Conservation (phyloP, 2,797 vertebrate genomes). For the Phoxinus dragarum region DNA sequence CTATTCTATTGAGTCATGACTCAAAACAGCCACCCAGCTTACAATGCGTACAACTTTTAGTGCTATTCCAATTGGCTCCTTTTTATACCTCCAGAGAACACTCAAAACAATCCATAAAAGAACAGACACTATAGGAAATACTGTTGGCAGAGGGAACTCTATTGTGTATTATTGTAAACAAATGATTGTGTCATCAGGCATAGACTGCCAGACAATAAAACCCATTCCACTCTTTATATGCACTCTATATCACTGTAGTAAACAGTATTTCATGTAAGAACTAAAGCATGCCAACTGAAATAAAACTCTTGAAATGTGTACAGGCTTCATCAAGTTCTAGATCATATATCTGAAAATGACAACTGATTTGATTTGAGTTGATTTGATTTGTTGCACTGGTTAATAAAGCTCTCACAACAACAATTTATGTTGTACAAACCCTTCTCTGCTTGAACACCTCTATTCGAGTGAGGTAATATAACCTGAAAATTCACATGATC, state of each 20-base stretch:
- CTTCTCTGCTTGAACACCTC: not conserved
- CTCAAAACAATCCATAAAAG: conserved; percentile 13
- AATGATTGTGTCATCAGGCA: conserved; percentile 44
- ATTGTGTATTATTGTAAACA: conserved; percentile 43
- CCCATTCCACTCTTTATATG: not conserved
- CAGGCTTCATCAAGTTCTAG: conserved; percentile 14
- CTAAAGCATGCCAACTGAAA: conserved; percentile 37
- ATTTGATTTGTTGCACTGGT: conserved; percentile 5
- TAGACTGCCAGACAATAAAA: conserved; percentile 18
- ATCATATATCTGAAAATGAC: conserved; percentile 15
- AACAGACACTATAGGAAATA: conserved; percentile 12
- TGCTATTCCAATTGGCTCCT: conserved; percentile 11
- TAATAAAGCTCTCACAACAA: not conserved
- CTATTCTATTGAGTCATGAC: not conserved
- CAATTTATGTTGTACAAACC: not conserved
- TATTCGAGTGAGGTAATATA: not conserved
- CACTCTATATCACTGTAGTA: conserved; percentile 20
- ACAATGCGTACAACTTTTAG: conserved; percentile 6
- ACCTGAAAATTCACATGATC: not conserved
- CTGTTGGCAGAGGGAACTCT: conserved; percentile 34
- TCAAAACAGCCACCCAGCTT: not conserved
- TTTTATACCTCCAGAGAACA: conserved; percentile 24
- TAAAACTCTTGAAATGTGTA: conserved; percentile 35
- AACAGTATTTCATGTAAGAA: conserved; percentile 40
- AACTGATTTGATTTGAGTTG: not conserved